Percentiles rank a stretch among this genome's conserved stretches.
phyloP scores from a whole-genome alignment of 2,113 vertebrate species.

The Aepyceros melampus region DNA sequence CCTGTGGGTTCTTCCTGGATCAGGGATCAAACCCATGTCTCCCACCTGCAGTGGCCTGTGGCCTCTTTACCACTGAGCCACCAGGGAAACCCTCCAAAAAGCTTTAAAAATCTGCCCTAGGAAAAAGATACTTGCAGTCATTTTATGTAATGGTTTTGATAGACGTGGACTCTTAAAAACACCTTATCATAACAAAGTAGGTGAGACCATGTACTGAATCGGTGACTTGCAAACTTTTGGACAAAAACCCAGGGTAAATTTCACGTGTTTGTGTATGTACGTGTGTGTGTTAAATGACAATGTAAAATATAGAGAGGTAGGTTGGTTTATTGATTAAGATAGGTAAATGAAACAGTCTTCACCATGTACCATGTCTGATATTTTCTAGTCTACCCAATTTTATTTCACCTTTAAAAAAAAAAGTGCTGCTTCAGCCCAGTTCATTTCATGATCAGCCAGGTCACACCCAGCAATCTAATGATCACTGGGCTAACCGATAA shows the following conservation, averaged over 20 bases:
- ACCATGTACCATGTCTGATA: not conserved
- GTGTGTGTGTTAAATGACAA: not conserved
- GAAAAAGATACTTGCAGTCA: not conserved
- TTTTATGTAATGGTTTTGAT: not conserved
- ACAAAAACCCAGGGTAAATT: not conserved
- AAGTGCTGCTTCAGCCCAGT: not conserved
- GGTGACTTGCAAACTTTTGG: not conserved
- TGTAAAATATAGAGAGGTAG: not conserved
- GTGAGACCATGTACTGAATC: not conserved
- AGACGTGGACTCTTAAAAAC: not conserved
- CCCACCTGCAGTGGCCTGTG: not conserved
- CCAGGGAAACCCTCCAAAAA: not conserved
- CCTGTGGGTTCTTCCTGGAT: not conserved
- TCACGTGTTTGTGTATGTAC: not conserved
- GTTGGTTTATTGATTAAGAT: not conserved
- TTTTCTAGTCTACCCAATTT: not conserved
- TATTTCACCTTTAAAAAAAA: not conserved
- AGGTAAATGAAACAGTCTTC: not conserved
- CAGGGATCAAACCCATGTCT: not conserved
- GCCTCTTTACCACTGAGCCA: not conserved
- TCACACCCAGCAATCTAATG: not conserved
- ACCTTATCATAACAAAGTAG: not conserved
- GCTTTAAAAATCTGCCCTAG: not conserved
- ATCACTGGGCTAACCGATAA: not conserved
- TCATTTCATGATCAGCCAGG: not conserved